Conservation (phyloP, 2,797 vertebrate species). For the Chiropotes sagulatus region DNA sequence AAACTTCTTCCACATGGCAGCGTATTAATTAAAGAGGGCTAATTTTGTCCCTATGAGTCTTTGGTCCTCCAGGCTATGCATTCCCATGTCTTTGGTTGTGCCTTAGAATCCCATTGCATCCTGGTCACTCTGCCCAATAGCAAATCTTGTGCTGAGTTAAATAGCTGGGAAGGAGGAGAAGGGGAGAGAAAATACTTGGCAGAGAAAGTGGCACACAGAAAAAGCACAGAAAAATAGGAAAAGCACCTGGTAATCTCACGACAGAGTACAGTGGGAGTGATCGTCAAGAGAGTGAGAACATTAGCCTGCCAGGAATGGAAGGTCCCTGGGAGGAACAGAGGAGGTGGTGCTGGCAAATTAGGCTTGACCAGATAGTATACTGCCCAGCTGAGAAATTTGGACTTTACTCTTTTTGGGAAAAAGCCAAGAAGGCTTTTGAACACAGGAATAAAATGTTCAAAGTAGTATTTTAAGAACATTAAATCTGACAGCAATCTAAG, state of each 20-base stretch:
- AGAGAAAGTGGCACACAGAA: not conserved
- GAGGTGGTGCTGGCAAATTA: not conserved
- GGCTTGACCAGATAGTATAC: not conserved
- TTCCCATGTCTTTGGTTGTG: not conserved
- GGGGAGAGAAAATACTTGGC: not conserved
- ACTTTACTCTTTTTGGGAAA: constrained; percentile 8
- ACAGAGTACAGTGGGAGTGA: not conserved
- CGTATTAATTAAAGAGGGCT: constrained; percentile 41
- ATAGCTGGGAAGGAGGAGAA: not conserved
- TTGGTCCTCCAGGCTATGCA: not conserved
- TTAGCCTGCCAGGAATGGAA: not conserved
- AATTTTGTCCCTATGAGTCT: not conserved
- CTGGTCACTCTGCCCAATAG: not conserved
- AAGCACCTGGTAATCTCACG: not conserved
- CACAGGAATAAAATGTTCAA: constrained; percentile 36
- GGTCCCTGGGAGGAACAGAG: not conserved
- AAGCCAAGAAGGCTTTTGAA: constrained; percentile 42
- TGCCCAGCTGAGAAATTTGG: not conserved
- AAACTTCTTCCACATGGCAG: not conserved
- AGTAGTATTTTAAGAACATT: constrained; percentile 58
- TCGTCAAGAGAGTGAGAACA: not conserved
- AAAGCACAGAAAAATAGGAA: not conserved
- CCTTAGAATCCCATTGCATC: not conserved
- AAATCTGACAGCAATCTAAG: constrained; percentile 41
- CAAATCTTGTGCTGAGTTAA: not conserved